Evolutionary conservation across 2,888 invertebrate genomes (phyloP).

Genomic region (Gonocerus acuteangulatus): DNA sequence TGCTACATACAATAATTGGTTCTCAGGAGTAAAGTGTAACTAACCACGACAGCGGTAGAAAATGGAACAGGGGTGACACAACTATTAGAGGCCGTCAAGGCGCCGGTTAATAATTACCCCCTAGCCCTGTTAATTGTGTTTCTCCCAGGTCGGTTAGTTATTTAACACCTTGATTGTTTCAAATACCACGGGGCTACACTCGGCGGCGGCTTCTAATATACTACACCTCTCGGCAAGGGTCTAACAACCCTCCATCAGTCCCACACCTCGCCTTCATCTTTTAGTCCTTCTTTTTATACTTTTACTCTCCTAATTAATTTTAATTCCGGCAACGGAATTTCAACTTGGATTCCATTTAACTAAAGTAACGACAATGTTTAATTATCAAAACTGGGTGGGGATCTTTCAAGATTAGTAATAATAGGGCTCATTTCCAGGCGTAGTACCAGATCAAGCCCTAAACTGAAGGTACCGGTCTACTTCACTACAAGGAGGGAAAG

Average conservation of each 20-base stretch:
- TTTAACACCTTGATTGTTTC: slow-evolving; percentile 26
- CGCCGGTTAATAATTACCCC: slow-evolving; percentile 12
- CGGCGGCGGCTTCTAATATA: slow-evolving; percentile 6
- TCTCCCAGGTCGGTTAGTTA: slow-evolving; percentile 5
- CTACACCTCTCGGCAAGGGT: background rate
- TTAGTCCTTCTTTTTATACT: slow-evolving; percentile 1
- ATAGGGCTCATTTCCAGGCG: too few relatives aligned
- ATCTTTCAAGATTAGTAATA: too few relatives aligned
- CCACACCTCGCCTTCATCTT: background rate
- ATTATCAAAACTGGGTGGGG: too few relatives aligned
- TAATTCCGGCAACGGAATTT: background rate
- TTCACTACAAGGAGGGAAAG: too few relatives aligned
- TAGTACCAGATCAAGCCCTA: too few relatives aligned
- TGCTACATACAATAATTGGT: too few relatives aligned
- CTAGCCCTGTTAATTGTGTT: slow-evolving; percentile 15
- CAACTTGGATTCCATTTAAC: too few relatives aligned
- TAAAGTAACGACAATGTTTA: too few relatives aligned
- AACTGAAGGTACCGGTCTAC: too few relatives aligned
- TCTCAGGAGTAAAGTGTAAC: too few relatives aligned
- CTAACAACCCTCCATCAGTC: background rate
- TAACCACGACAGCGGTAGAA: too few relatives aligned
- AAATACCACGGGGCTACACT: slow-evolving; percentile 7
- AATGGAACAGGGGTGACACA: slow-evolving; percentile 16
- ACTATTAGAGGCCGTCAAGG: slow-evolving; percentile 15
- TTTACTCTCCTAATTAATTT: slow-evolving; percentile 15